These are phyloP conservation scores for Ceratotherium simum DNA, from an alignment of 2,113 vertebrate genomes.

Conservation along the genomic window DNA sequence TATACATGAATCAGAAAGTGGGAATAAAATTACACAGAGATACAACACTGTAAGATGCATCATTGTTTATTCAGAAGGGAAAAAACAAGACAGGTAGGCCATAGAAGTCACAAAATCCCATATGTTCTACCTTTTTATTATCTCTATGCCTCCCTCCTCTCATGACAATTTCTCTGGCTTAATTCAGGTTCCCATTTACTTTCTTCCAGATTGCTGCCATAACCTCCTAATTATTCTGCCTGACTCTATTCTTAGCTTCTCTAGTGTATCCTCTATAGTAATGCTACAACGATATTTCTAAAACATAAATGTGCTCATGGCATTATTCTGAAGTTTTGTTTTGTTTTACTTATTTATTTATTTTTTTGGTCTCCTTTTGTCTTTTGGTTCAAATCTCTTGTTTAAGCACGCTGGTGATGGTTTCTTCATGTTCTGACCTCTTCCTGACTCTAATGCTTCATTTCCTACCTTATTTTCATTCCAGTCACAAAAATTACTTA, in stretches of 20 bases:
- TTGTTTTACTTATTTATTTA: not conserved
- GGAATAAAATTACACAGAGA: not conserved
- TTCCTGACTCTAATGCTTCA: not conserved
- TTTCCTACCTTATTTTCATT: not conserved
- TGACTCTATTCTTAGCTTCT: not conserved
- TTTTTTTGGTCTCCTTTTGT: not conserved
- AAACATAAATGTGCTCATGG: not conserved
- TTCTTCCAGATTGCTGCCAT: not conserved
- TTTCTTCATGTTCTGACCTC: not conserved
- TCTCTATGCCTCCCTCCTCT: not conserved
- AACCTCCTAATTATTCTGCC: not conserved
- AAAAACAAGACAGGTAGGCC: not conserved
- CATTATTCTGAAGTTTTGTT: not conserved
- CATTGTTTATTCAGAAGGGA: not conserved
- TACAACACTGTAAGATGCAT: not conserved
- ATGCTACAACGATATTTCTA: not conserved
- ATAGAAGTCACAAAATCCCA: not conserved
- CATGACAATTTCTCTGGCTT: not conserved
- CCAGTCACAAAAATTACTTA: not conserved
- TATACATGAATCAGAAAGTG: conserved; percentile 16
- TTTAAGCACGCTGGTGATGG: not conserved
- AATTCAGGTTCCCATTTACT: not conserved
- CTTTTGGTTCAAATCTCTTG: not conserved
- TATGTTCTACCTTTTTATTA: not conserved
- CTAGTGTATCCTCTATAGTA: not conserved